Evolutionary conservation across 2,113 vertebrate species (phyloP).

Genomic region (Psammodynastes pulverulentus): DNA sequence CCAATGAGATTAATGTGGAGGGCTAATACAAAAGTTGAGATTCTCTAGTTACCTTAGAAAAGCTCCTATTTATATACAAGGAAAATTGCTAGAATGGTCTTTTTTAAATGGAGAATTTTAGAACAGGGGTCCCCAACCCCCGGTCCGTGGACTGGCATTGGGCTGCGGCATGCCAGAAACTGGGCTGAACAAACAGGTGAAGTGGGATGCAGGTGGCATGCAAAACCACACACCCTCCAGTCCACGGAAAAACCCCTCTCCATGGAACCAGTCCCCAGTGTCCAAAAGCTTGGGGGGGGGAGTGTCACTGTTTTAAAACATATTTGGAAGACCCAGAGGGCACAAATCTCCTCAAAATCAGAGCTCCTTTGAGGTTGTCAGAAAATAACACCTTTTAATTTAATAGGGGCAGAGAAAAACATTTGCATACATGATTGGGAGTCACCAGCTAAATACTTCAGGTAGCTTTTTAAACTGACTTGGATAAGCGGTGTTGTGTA

Average conservation of each 20-base stretch:
- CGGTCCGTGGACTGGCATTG: no score
- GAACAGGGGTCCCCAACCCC: no score
- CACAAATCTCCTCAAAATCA: background rate
- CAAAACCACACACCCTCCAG: no score
- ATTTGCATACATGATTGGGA: background rate
- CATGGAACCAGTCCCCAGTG: no score
- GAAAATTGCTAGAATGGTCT: background rate
- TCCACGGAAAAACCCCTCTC: no score
- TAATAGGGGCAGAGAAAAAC: background rate
- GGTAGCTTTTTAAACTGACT: background rate
- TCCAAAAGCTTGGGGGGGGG: no score
- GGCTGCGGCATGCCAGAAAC: no score
- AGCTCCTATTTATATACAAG: constrained; percentile 1
- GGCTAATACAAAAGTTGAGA: background rate
- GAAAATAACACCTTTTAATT: background rate
- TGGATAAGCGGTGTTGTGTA: background rate
- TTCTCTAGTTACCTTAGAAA: background rate
- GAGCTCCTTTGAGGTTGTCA: background rate
- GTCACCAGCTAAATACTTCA: background rate
- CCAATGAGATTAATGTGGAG: background rate
- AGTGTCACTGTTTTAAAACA: no score
- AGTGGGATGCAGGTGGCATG: no score
- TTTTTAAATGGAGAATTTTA: background rate
- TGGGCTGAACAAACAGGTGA: no score
- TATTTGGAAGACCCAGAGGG: background rate